Evolutionary conservation across 92 coral and sea anemone genomes (phyloP), one percentile per base, ranked within the genome.

Genomic region (Siderastrea radians): DNA sequence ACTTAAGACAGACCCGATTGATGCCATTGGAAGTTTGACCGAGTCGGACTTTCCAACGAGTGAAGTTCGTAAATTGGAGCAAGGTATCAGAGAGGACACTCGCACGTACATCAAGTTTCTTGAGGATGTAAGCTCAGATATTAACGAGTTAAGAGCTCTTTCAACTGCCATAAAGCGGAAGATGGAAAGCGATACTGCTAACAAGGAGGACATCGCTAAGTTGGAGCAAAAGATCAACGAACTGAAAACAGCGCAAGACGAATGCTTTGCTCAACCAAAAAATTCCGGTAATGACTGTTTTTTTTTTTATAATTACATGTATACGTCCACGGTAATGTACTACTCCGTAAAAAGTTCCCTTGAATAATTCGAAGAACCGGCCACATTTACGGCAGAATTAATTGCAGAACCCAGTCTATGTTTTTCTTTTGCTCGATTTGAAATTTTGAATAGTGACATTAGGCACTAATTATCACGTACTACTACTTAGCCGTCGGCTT

Each of bases 31-130:
- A 4, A 62, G 66, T n/a, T 68, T 90, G 55, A 70, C 78, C 1
- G 90, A 86, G 69, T 85, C 76, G 47, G 85, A 80, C 44, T 86
- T 90, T 59, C 93, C 91, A 1, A 80, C 88, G 1, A 76, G 45
- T 52, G 49, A 77, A 75, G 85, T 86, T 44, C 80, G 81, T 0
- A 47, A 68, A 2, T 86, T 90, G 53, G 79, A 79, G 15, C 14
- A 69, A 3, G 7, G 71, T 13, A 70, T 83, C 2, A 51, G 8
- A 26, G 1, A 14, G 7, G 85, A 77, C 55, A 50, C 12, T 52
- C 75, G 72, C 1, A 51, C 49, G 63, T 62, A 50, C 66, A 78
- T 12, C 68, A 77, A 77, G 49, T 62, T 68, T 69, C 62, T 74
- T 6, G 75, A 77, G 68, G 66, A 53, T 2, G 12, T 64, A 1